Percentiles rank a stretch among this genome's conserved stretches.
Evolutionary conservation across 2,797 vertebrate genomes (phyloP).

Genomic region (Meda fulgida): DNA sequence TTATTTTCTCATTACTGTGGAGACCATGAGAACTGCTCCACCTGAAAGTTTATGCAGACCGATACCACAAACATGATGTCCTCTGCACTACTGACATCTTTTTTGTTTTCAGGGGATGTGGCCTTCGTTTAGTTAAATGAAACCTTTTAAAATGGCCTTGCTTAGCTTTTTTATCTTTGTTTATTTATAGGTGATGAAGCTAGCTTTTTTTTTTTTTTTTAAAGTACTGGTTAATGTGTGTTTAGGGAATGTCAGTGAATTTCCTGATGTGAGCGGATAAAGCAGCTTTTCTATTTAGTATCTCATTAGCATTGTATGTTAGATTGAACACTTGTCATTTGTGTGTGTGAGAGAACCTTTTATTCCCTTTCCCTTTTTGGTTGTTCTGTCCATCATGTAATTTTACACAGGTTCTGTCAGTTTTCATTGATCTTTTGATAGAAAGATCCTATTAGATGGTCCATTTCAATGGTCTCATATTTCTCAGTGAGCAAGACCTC

Average conservation of each 20-base stretch:
- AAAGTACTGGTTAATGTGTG: background rate
- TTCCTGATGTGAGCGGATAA: background rate
- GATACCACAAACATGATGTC: conserved; percentile 14
- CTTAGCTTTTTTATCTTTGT: conserved; percentile 1
- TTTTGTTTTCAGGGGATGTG: conserved; percentile 35
- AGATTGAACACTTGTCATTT: conserved; percentile 13
- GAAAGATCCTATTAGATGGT: conserved; percentile 22
- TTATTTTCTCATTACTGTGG: background rate
- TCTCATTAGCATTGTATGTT: background rate
- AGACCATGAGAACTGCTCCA: conserved; percentile 47
- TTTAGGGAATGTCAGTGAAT: conserved; percentile 2
- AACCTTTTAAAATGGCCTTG: conserved; percentile 26
- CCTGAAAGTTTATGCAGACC: conserved; percentile 1
- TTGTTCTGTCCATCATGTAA: background rate
- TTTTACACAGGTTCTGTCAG: conserved; percentile 5
- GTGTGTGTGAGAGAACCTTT: background rate
- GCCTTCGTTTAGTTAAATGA: conserved; percentile 27
- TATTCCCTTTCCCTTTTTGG: background rate
- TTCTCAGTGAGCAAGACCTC: background rate
- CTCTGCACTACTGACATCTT: background rate
- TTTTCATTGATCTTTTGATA: conserved; percentile 19
- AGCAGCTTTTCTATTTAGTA: conserved; percentile 8
- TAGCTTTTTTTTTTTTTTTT: background rate
- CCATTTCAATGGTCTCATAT: background rate
- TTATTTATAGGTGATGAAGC: conserved; percentile 41